Percentiles rank a stretch among this genome's conserved stretches.
Conservation (phyloP, 2,113 vertebrate genomes). For the Oreochromis aureus region DNA sequence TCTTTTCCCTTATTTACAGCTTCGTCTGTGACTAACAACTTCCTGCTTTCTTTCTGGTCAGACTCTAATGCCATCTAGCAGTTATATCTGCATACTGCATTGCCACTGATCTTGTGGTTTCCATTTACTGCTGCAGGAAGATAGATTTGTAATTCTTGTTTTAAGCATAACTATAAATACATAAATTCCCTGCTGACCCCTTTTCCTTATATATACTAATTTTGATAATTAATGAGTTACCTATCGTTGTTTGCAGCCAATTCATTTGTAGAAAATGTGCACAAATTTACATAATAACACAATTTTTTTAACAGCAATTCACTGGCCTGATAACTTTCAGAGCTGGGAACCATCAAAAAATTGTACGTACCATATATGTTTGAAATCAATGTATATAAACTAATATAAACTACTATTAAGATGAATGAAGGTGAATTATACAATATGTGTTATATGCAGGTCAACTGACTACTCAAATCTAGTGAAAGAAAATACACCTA, state of each 20-base stretch:
- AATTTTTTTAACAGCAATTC: too few species aligned
- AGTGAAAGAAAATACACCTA: background rate
- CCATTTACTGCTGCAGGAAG: background rate
- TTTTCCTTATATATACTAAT: background rate
- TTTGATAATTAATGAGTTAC: background rate
- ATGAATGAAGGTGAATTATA: background rate
- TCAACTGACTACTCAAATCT: background rate
- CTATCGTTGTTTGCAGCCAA: rapidly evolving
- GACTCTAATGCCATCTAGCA: background rate
- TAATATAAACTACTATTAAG: rapidly evolving
- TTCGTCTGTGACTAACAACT: background rate
- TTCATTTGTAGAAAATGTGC: rapidly evolving
- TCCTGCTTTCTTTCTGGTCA: background rate
- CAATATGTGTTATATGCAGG: background rate
- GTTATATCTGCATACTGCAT: background rate
- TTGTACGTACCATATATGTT: too few species aligned
- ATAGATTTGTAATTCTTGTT: background rate
- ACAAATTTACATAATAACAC: too few species aligned
- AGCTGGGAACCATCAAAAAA: too few species aligned
- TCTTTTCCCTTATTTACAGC: background rate
- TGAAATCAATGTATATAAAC: background rate
- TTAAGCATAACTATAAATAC: background rate
- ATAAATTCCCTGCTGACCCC: background rate
- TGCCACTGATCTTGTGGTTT: background rate
- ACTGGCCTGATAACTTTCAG: too few species aligned